Evolutionary conservation across 2,113 vertebrate species (phyloP), one percentile per base, ranked within the genome.

Genomic region (Strix aluco): DNA sequence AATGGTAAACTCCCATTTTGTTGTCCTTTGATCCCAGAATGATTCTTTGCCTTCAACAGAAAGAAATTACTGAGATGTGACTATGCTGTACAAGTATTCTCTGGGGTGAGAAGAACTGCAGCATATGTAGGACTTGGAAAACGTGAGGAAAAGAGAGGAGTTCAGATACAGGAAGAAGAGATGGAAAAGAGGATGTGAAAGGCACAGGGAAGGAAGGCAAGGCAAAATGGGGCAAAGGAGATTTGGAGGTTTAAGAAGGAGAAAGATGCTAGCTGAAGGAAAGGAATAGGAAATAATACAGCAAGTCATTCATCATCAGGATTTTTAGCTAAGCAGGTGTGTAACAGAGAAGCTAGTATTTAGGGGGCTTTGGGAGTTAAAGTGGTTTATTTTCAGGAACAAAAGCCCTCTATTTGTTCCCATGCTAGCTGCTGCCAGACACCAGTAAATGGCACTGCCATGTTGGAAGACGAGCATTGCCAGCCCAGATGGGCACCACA

Each of bases 391-490:
- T 88, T 93, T 66, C 54, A 71, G 55, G 40, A 84, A 15, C 34
- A 83, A 42, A 18, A 1, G 5, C 5, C 25, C 22, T 54, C 21
- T 42, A 4, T 75, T 54, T 1, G 4, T 73, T 90, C 34, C 46
- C 1, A 0, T 81, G 47, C 13, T 36, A 40, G 15, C 34, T 95
- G 40, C 54, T 88, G 58, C 54, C 3, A 2, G 22, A 26, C 40
- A 66, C 23, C 73, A 25, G 34, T 20, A 58, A 75, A 67, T 16
- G 36, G 20, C 30, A 72, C 46, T 77, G 29, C 66, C 13, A 0
- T 55, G 20, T 19, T 2, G 0, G 55, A 58, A 12, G 4, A 59
- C 15, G 10, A 66, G 9, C 57, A 36, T 5, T 3, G 2, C 38
- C 71, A 71, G 49, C 30, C 26, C 63, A 36, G 42, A 34, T 0